phyloP scores from a whole-genome alignment of 2,113 vertebrate genomes.

The Neotoma lepida region DNA sequence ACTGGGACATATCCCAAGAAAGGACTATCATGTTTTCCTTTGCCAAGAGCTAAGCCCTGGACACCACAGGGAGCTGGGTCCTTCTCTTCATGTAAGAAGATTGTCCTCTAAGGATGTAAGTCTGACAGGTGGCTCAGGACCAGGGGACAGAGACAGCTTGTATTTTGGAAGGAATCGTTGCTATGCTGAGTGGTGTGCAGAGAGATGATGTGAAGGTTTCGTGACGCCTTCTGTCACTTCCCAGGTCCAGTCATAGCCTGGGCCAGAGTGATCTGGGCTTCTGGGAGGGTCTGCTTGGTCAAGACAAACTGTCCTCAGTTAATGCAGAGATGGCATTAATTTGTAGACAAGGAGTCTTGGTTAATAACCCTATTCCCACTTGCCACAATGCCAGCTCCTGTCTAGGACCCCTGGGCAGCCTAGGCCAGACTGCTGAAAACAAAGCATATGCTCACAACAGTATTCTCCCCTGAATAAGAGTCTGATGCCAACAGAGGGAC shows the following conservation, averaged over 20 bases:
- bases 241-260: not conserved
- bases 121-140: not conserved
- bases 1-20: not conserved
- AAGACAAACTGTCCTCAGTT: conserved; percentile 6
- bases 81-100: not conserved
- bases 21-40: not conserved
- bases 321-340: conserved; percentile 12
- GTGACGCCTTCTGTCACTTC: not conserved
- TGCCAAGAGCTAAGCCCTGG: not conserved
- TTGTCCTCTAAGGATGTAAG: not conserved
- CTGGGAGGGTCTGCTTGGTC: not conserved
- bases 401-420: not conserved
- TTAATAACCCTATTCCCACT: not conserved
- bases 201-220: not conserved
- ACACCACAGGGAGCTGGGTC: not conserved
- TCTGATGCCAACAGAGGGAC: conserved; percentile 2
- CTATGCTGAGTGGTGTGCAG: not conserved
- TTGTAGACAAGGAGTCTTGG: not conserved
- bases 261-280: not conserved
- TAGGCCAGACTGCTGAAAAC: not conserved
- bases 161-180: not conserved
- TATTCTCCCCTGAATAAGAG: not conserved
- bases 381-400: not conserved
- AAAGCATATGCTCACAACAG: conserved; percentile 17
- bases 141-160: not conserved